Evolutionary conservation across 1,140 invertebrate genomes (phyloP), one percentile per base, ranked within the genome.

Genomic region (Episyrphus balteatus): DNA sequence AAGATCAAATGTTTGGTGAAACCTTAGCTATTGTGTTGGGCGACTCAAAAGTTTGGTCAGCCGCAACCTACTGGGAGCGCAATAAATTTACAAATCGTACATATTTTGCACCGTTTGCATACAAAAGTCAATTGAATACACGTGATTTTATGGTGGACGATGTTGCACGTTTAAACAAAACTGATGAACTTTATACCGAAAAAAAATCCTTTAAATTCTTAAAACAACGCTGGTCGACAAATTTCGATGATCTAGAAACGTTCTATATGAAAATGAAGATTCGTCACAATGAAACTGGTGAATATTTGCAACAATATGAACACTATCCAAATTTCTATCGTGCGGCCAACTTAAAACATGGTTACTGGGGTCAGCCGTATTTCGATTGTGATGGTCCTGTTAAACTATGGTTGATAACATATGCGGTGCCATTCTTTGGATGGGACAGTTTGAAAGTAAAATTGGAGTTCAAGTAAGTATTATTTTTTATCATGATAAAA

Each of bases 391-490:
- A 87, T 57, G 92, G 90, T 34, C 88, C 88, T 72, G 75, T 88
- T 39, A 86, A 91, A 57, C 90, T 91, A 73, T 98, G 94, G 95
- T 78, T 96, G 52, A 80, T 98, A 51, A 92, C 89, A 34, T 98
- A 97, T 75, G 84, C 88, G 43, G 83, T 83, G 44, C 94, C 94
- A 44, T 98, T 98, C 79, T 99, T 99, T 70, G 94, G 94, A 45
- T 92, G 86, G 83, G 92, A 97, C 67, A 87, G 82, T 65, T 77
- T 98, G 41, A 89, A 87, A 76, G 81, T 80, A 19, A 88, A 86
- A 71, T 71, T 94, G 52, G 89, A 94, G 77, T 94, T 95, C 72
- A 93, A 94, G 89, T 92, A 72, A 87, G 86, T 81, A 51, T 1
- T 26, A 11, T 7, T 14, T 43, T 26, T 26, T 26, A 26, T 26